These are phyloP conservation scores for Dascyllus trimaculatus DNA, from an alignment of 2,113 vertebrate species.

Conservation along the genomic window DNA sequence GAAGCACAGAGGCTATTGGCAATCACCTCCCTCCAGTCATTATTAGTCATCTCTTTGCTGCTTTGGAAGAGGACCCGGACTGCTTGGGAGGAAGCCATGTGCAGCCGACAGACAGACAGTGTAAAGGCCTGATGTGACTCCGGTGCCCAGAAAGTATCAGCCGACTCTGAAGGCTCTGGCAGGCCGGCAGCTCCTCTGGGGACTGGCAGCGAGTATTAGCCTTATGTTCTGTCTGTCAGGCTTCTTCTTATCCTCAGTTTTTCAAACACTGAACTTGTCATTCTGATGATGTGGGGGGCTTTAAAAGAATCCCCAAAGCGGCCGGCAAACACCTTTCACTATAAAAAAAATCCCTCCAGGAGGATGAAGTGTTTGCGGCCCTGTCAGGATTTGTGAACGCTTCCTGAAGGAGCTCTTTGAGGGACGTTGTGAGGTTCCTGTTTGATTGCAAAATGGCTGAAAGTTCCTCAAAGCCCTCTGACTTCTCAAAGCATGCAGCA, in stretches of 20 bases:
- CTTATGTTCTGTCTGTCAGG: conserved; percentile 58
- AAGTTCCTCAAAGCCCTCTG: conserved; percentile 36
- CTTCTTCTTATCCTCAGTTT: conserved; percentile 46
- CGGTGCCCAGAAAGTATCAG: conserved; percentile 59
- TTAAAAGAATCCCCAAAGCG: conserved; percentile 29
- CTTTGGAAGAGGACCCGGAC: conserved; percentile 54
- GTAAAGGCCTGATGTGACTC: conserved; percentile 53
- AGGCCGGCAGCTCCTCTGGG: conserved; percentile 47
- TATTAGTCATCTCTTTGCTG: conserved; percentile 74
- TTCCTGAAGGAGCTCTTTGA: conserved; percentile 49
- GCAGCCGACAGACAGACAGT: conserved; percentile 38
- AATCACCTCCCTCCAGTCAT: conserved; percentile 64
- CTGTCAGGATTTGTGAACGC: conserved; percentile 50
- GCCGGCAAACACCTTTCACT: conserved; percentile 41
- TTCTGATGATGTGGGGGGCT: conserved; percentile 40
- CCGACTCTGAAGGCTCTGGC: conserved; percentile 54
- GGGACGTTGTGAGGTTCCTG: conserved; percentile 40
- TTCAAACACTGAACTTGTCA: conserved; percentile 47
- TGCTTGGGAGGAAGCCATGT: conserved; percentile 57
- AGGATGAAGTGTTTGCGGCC: conserved; percentile 43
- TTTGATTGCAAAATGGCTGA: conserved; percentile 49
- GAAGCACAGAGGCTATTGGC: conserved; percentile 73
- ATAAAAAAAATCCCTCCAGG: conserved; percentile 21
- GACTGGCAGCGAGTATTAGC: conserved; percentile 52
- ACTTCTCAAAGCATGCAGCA: conserved; percentile 37